Evolutionary conservation across 2,113 vertebrate species (phyloP), one percentile per base, ranked within the genome.

Genomic region (Zosterops japonicus): DNA sequence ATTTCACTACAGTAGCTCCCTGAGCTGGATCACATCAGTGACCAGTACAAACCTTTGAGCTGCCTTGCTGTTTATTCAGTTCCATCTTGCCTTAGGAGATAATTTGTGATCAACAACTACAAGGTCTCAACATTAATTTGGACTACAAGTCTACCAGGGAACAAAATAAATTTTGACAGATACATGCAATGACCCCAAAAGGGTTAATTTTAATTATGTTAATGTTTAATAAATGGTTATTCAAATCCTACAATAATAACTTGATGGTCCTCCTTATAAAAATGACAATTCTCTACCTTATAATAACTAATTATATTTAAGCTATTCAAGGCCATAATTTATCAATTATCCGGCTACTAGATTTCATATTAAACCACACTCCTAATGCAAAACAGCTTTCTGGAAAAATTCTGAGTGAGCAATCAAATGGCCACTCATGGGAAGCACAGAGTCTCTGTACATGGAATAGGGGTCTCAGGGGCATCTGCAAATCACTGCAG

Each of bases 391-490:
- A 90, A 27, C 12, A 83, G 29, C 27, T 78, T 88, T 46, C 44
- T 69, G 49, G 42, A 76, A 59, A 31, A 65, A 53, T 50, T 77
- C 47, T 25, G 27, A 65, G 19, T 36, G 59, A 72, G 42, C 13
- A 57, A 69, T 70, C 25, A 46, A 28, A 29, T 25, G 47, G 28
- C 41, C 28, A 1, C 39, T 65, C 42, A 27, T 12, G 60, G 60
- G 17, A 53, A 57, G 36, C 9, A 39, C 1, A 47, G 36, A 20
- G 20, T 36, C 50, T n/a, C 8, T 31, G 20, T 6, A 25, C 39
- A 41, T 7, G 17, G 1, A 35, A 17, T 0, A 6, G 4, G 18
- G 60, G 24, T 17, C 57, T 15, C 1, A 13, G 4, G 27, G 53
- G n/a, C 16, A 60, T 14, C 78, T 55, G 28, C 18, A 85, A 80